These are phyloP conservation scores for Melanotaenia maccullochi DNA, from an alignment of 2,797 vertebrate species.

Conservation along the genomic window DNA sequence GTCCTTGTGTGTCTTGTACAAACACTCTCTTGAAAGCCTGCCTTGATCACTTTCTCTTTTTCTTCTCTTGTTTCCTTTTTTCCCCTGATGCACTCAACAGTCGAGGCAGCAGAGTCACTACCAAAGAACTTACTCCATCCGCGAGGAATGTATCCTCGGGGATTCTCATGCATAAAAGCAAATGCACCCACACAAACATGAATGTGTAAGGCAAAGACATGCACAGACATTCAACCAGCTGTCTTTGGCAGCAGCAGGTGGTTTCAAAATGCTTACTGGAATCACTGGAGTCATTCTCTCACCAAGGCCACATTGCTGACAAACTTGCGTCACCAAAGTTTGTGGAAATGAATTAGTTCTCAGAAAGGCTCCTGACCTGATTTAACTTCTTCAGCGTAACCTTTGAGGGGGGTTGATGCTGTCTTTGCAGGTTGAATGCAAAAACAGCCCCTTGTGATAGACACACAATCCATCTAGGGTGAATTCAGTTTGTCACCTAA, in stretches of 20 bases:
- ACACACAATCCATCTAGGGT: constrained; percentile 8
- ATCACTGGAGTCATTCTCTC: constrained; percentile 21
- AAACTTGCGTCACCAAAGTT: constrained; percentile 22
- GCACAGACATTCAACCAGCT: constrained; percentile 24
- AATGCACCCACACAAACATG: constrained; percentile 23
- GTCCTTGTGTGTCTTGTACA: constrained; percentile 25
- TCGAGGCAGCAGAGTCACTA: constrained; percentile 55
- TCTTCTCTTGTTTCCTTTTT: constrained; percentile 51
- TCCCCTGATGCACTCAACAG: constrained; percentile 46
- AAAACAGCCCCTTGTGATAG: neutral
- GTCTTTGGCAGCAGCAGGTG: constrained; percentile 70
- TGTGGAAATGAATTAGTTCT: constrained; percentile 42
- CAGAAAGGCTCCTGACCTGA: constrained; percentile 28
- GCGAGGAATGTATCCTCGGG: constrained; percentile 68
- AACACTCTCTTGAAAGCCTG: constrained; percentile 26
- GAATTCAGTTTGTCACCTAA: constrained; percentile 18
- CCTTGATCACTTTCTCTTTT: constrained; percentile 39
- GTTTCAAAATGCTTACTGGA: constrained; percentile 67
- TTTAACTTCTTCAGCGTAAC: constrained; percentile 34
- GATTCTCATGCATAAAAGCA: constrained; percentile 49
- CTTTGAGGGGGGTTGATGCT: neutral
- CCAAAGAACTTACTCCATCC: constrained; percentile 62
- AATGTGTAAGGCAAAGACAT: constrained; percentile 20
- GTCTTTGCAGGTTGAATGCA: neutral
- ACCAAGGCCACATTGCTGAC: constrained; percentile 32